Percentiles rank a stretch among this genome's conserved stretches.
phyloP scores from a whole-genome alignment of 2,888 invertebrate species.

The Rosalia funebris region DNA sequence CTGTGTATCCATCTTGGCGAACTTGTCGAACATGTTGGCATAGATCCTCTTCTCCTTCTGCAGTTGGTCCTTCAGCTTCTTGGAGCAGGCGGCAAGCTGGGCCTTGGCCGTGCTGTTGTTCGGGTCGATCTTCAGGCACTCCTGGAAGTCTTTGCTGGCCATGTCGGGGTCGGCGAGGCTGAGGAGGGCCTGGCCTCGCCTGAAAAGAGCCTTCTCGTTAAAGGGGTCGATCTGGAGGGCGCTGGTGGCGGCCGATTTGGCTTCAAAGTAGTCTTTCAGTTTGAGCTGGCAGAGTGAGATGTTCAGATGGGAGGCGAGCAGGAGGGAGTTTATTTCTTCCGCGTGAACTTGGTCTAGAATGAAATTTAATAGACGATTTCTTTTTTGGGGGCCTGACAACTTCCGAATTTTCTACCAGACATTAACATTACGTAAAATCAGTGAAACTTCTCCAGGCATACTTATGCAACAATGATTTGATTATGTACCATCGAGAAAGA shows the following conservation, averaged over 20 bases:
- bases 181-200: constrained; percentile 84
- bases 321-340: constrained; percentile 67
- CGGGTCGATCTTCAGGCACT: constrained; percentile 80
- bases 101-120: constrained; percentile 88
- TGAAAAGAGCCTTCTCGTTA: constrained; percentile 90
- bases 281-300: constrained; percentile 85
- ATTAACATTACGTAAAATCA: too few relatives aligned
- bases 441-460: too few relatives aligned
- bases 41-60: constrained; percentile 88
- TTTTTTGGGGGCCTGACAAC: too few relatives aligned
- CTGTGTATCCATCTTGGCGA: constrained; percentile 83
- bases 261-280: constrained; percentile 74
- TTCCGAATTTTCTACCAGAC: too few relatives aligned
- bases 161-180: constrained; percentile 79
- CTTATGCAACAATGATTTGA: too few relatives aligned
- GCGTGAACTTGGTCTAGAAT: constrained; percentile 62
- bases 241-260: constrained; percentile 78
- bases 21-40: constrained; percentile 95
- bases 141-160: constrained; percentile 78
- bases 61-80: constrained; percentile 78
- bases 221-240: constrained; percentile 78
- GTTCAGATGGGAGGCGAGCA: constrained; percentile 82
- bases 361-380: too few relatives aligned
- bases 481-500: too few relatives aligned
- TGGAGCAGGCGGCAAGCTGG: constrained; percentile 78